These are phyloP conservation scores for Aspidoscelis tigris DNA, from an alignment of 2,113 vertebrate genomes.

Conservation along the genomic window DNA sequence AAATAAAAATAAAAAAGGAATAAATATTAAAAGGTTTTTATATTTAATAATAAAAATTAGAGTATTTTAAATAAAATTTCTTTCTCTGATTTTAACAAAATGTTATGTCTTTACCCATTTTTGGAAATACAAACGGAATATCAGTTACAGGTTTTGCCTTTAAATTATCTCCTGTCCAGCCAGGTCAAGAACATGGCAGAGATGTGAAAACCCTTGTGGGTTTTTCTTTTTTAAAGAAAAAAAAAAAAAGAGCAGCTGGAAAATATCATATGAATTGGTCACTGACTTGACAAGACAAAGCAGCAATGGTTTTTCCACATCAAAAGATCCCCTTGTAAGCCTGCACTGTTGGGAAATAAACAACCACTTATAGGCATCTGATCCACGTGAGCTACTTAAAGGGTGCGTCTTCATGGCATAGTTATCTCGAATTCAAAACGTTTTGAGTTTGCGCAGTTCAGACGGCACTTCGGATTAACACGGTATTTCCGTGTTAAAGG, in stretches of 20 bases:
- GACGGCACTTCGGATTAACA: too few relatives aligned
- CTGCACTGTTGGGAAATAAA: neutral
- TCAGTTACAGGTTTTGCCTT: neutral
- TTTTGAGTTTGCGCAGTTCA: too few relatives aligned
- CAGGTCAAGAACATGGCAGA: neutral
- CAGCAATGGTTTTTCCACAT: neutral
- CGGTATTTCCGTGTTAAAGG: too few relatives aligned
- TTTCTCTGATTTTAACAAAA: too few relatives aligned
- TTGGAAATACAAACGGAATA: neutral
- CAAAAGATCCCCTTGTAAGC: slow-evolving; percentile 12
- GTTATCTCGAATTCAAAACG: too few relatives aligned
- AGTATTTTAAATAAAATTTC: neutral
- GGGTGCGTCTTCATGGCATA: too few relatives aligned
- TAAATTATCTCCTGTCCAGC: neutral
- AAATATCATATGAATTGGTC: neutral
- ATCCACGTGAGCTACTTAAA: slow-evolving; percentile 1
- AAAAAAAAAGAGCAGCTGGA: slow-evolving; percentile 39
- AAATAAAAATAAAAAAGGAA: too few relatives aligned
- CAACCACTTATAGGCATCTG: neutral
- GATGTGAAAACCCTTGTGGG: neutral
- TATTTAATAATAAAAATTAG: neutral
- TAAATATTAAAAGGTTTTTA: neutral
- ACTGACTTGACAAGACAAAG: slow-evolving; percentile 24
- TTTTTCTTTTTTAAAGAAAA: neutral
- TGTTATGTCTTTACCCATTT: neutral